Conservation (phyloP, 2,888 invertebrate genomes). For the Isotomurus palustris region DNA sequence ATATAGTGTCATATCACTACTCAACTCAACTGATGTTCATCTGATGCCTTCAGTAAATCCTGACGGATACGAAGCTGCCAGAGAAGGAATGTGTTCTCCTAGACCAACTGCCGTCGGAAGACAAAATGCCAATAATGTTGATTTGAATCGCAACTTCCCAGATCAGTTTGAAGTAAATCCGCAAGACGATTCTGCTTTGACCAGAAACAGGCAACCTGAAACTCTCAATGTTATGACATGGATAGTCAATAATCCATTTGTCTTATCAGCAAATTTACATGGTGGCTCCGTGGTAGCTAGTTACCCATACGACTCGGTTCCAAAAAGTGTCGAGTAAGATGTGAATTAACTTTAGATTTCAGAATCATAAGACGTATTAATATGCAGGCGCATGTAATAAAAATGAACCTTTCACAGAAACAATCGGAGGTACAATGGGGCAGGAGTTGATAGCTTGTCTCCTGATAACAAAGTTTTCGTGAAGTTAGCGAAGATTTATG, state of each 20-base stretch:
- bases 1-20: conserved; percentile 64
- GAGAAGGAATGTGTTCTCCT: conserved; percentile 78
- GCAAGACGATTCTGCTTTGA: conserved; percentile 47
- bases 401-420: conserved; percentile 48
- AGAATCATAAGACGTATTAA: neutral
- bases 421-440: conserved; percentile 50
- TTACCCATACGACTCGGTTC: conserved; percentile 76
- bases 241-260: conserved; percentile 81
- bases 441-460: conserved; percentile 66
- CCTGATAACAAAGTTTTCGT: conserved; percentile 81
- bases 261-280: conserved; percentile 88
- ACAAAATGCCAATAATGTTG: conserved; percentile 72
- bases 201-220: conserved; percentile 71
- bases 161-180: conserved; percentile 67
- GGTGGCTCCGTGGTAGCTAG: conserved; percentile 97
- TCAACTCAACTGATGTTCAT: conserved; percentile 85
- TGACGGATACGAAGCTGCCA: conserved; percentile 83
- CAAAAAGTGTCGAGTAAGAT: conserved; percentile 24
- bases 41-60: conserved; percentile 98
- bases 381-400: neutral
- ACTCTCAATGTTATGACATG: conserved; percentile 83
- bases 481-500: conserved; percentile 70
- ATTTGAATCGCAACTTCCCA: conserved; percentile 89
- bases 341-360: neutral
- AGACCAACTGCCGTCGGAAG: conserved; percentile 64